Base-by-base conservation (phyloP, 2,113 vertebrate species). In the Alouatta palliata region DNA sequence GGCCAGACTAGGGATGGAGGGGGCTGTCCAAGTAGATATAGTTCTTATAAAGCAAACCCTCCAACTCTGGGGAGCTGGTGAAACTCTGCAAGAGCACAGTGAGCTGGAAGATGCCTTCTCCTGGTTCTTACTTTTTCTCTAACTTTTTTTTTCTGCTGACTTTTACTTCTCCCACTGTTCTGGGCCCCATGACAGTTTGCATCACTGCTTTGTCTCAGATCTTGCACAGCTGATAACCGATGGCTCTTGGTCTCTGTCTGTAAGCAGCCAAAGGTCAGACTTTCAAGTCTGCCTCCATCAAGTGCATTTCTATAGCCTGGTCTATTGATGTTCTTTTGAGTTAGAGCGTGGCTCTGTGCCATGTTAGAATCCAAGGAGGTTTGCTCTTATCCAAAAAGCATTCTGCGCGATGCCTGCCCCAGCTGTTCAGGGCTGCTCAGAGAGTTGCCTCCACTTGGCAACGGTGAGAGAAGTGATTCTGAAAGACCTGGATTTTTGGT, bases 281-380 rank as follows among this genome's bases (percentile, higher is more conserved):
- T 96, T 93, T 76, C 25, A 80, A 96, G 80, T 66, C 13, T 1
- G 43, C 76, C 35, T 97, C 37, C 83, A 87, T 91, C 83, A 6
- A 30, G 35, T 45, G 8, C 16, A 10, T 91, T 91, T 87, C 96
- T 70, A 2, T 35, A 49, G 76, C 83, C 17, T 8, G 6, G 30
- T 90, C 90, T 81, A 40, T 43, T 58, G 84, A 84, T 84, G 92
- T 82, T 82, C 47, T 75, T 87, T 91, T 92, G 79, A 95, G 70
- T 70, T 35, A 4, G 30, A 17, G 25, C 3, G 0, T 64, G 73
- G 58, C 61, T 82, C 56, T 86, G 71, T 94, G 81, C 91, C 88
- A 76, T 19, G 49, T 45, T 49, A 75, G 91, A 82, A 68, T 90
- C 70, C 90, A 80, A 54, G 82, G 73, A 91, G 61, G 27, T 40